These are phyloP conservation scores for Sebastes paucispinis DNA, from an alignment of 2,797 vertebrate genomes.

Conservation along the genomic window DNA sequence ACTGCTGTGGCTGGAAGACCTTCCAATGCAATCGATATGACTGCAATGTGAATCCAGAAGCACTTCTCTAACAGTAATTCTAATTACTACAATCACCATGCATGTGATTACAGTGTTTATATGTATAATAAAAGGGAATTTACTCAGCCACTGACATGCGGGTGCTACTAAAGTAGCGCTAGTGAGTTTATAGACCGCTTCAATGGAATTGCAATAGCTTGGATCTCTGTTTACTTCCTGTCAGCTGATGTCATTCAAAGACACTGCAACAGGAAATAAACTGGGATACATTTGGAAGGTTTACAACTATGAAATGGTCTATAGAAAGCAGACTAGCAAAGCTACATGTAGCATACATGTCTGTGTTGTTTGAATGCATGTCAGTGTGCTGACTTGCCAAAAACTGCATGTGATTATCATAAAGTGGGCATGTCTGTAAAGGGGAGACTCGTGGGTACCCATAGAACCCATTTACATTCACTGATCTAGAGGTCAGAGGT, in stretches of 20 bases:
- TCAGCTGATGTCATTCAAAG: no score
- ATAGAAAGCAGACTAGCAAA: neutral
- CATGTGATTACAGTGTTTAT: constrained; percentile 6
- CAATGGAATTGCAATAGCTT: no score
- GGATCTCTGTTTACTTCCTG: neutral
- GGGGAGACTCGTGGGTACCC: no score
- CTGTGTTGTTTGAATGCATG: no score
- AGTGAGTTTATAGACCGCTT: neutral
- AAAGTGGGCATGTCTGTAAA: no score
- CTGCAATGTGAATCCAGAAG: constrained; percentile 33
- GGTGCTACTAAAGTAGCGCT: neutral
- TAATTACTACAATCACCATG: neutral
- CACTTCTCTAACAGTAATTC: constrained; percentile 21
- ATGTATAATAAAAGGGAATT: neutral
- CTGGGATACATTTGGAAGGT: no score
- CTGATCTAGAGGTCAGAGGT: no score
- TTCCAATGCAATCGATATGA: constrained; percentile 43
- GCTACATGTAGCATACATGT: neutral
- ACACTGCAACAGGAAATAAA: no score
- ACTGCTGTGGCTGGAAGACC: neutral
- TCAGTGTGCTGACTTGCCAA: no score
- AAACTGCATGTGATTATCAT: no score
- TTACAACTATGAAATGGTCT: no score
- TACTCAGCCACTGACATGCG: neutral
- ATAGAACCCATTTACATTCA: no score